Evolutionary conservation across 2,797 vertebrate genomes (phyloP), one percentile per base, ranked within the genome.

Genomic region (Rhinella marina): DNA sequence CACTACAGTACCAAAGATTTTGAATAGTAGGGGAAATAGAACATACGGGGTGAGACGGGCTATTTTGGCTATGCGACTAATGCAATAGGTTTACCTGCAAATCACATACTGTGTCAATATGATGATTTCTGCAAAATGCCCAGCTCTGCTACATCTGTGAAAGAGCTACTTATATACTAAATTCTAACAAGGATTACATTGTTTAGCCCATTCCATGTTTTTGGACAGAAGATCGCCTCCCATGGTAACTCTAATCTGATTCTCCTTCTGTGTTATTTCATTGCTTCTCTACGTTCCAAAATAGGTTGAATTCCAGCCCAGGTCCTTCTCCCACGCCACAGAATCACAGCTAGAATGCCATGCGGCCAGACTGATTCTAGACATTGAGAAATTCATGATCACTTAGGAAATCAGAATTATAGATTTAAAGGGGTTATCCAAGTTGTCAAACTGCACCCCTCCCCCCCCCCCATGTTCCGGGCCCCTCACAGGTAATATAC

Each of bases 251-350:
- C 66, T 32, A 54, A 75, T 81, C 76, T 70, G 64, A 81, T 72
- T 29, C 14, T 56, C 62, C 81, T 88, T 84, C 78, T 86, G 61
- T 82, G 81, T 86, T 89, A 52, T 77, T 66, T 86, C 32, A 7
- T 48, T 27, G 68, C 68, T 86, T 66, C 21, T 84, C 61, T 68
- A 32, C 9, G 27, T 85, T 86, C 79, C 70, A 76, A 89, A 89
- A 89, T 86, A 86, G 84, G 84, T 82, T 89, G 70, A 78, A 82
- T 89, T 76, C 50, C 50, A 77, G 68, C 23, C 68, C 88, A 77
- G 70, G 83, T 82, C 88, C 79, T 14, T 89, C 78, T 89, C 88
- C 84, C 88, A 88, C 87, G 68, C 76, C 78, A 85, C 57, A 81
- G 77, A 88, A 48, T 81, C 59, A 64, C 72, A 73, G 32, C 17